A percentile compares a stretch with the other conserved stretches of the same genome.
phyloP scores from a whole-genome alignment of 2,888 invertebrate genomes.

The Sinotaia quadrata region DNA sequence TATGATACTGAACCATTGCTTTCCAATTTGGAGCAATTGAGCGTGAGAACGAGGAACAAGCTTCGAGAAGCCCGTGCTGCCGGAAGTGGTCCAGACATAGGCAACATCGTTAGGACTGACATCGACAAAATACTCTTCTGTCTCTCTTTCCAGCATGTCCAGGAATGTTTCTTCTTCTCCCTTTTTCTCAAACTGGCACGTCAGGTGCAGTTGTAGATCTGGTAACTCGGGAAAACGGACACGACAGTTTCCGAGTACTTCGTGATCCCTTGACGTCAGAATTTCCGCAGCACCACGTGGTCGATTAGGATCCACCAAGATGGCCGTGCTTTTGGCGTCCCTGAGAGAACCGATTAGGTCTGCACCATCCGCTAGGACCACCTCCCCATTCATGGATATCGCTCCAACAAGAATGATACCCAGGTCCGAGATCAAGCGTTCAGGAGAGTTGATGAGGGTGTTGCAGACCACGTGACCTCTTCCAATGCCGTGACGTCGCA shows the following conservation, averaged over 20 bases:
- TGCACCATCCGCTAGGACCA: conserved; percentile 15
- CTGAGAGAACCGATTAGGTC: conserved; percentile 9
- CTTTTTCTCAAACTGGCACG: neutral
- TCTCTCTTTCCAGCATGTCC: neutral
- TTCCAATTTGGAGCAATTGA: too few species aligned
- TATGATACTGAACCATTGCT: neutral
- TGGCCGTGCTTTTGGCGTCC: neutral
- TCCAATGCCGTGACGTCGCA: conserved; percentile 4
- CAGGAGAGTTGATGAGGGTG: conserved; percentile 20
- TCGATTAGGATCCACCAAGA: conserved; percentile 5
- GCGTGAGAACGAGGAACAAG: conserved; percentile 9
- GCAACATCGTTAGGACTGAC: conserved; percentile 9
- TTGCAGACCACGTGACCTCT: conserved; percentile 30
- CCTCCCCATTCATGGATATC: conserved; percentile 17
- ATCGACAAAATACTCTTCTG: neutral
- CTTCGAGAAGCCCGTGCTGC: conserved; percentile 28
- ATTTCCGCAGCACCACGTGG: neutral
- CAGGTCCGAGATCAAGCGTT: conserved; percentile 21
- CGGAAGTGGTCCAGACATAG: conserved; percentile 12
- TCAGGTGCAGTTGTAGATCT: neutral
- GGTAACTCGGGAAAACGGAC: conserved; percentile 1
- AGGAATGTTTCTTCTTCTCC: neutral
- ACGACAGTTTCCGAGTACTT: neutral
- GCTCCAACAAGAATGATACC: conserved; percentile 24
- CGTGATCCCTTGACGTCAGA: neutral